Evolutionary conservation across 2,888 invertebrate species (phyloP), one percentile per base, ranked within the genome.

Genomic region (Altica lythri): DNA sequence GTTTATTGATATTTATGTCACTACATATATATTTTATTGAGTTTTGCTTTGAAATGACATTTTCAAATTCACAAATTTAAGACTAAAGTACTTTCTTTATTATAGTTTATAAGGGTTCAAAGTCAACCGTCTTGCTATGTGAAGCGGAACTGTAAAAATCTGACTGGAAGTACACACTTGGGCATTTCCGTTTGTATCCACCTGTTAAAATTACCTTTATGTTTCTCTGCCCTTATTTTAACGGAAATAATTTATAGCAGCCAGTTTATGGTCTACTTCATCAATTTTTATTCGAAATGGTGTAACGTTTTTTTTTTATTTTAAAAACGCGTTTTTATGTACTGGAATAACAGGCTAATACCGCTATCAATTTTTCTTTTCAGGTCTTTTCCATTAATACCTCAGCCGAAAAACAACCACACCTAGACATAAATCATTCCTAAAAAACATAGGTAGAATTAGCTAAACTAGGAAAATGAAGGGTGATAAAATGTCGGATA

Each of bases 401-500:
- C 12, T 25, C 16, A 14, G 14, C 27, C 25, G 25, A 10, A 44
- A 44, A 30, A 37, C 37, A 37, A 22, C 47, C 47, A 10, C 47
- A 37, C 47, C 47, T 16, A 14, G 27, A 37, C 37, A 37, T 47
- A 47, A 47, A 47, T 47, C 47, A 47, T 47, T 47, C 12, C 13
- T 25, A 18, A 10, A 27, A 25, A 47, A 37, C 47, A 47, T 27
- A 37, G 17, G 16, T 27, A 37, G 17, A 13, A 12, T 37, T 27
- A 17, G 13, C 37, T 22, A 47, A 47, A 47, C 37, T 29, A 47
- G 37, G 37, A 29, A 37, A 37, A 27, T 22, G 35, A 27, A 17
- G 18, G 47, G 47, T 17, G 47, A 47, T 47, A 47, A 38, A 47
- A 47, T 18, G 35, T 32, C 27, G 12, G 27, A 37, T 47, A 47